These are phyloP conservation scores for Fistularia tabacaria DNA, from an alignment of 2,797 vertebrate genomes.

Conservation along the genomic window DNA sequence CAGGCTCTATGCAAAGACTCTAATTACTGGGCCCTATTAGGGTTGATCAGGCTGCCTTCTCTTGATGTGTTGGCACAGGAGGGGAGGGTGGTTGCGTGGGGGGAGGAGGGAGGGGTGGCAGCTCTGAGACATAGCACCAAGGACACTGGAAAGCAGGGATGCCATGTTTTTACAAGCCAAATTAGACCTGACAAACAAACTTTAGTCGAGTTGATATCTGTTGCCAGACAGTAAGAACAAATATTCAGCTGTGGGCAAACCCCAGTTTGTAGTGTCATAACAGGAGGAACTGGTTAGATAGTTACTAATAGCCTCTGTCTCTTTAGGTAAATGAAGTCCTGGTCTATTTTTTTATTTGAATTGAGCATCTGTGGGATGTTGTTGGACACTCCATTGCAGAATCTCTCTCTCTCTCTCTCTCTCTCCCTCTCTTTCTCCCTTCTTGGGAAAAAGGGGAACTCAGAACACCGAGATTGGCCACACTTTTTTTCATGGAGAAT, in stretches of 20 bases:
- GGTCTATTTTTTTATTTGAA: slow-evolving; percentile 22
- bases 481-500: too few species aligned
- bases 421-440: neutral
- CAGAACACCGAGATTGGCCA: too few species aligned
- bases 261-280: slow-evolving; percentile 23
- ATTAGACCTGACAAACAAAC: slow-evolving; percentile 69
- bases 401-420: slow-evolving; percentile 1
- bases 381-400: slow-evolving; percentile 5
- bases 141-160: slow-evolving; percentile 50
- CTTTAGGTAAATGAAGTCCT: slow-evolving; percentile 22
- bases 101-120: slow-evolving; percentile 32
- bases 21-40: slow-evolving; percentile 78
- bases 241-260: slow-evolving; percentile 31
- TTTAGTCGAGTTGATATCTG: slow-evolving; percentile 55
- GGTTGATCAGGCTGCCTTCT: slow-evolving; percentile 72
- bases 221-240: slow-evolving; percentile 46
- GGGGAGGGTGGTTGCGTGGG: slow-evolving; percentile 32
- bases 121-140: slow-evolving; percentile 61
- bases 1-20: slow-evolving; percentile 71
- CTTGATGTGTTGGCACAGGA: slow-evolving; percentile 61
- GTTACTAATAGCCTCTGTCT: slow-evolving; percentile 30
- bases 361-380: slow-evolving; percentile 19
- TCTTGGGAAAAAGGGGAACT: slow-evolving; percentile 26
- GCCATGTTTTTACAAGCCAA: slow-evolving; percentile 55
- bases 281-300: slow-evolving; percentile 46